A percentile compares a stretch with the other conserved stretches of the same genome.
These are phyloP conservation scores for Papilio dardanus DNA, from an alignment of 1,140 invertebrate species.

Conservation along the genomic window DNA sequence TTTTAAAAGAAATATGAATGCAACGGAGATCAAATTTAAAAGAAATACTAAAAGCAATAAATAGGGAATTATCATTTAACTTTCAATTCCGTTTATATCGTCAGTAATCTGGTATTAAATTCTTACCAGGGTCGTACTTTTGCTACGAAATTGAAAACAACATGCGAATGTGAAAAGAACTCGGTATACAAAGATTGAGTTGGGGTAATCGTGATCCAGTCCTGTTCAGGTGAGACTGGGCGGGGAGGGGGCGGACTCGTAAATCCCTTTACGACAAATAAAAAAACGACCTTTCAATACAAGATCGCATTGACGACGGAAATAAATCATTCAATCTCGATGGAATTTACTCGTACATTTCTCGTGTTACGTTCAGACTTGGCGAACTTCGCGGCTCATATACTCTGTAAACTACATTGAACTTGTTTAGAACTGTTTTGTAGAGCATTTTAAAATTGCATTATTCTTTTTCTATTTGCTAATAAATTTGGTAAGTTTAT, in stretches of 20 bases:
- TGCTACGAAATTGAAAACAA: conserved; percentile 18
- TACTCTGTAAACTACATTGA: conserved; percentile 26
- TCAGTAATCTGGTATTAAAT: conserved; percentile 15
- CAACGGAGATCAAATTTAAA: too few species aligned
- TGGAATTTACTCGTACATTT: conserved; percentile 32
- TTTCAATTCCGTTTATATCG: conserved; percentile 3
- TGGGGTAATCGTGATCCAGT: conserved; percentile 22
- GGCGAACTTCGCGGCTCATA: conserved; percentile 13
- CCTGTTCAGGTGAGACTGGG: conserved; percentile 16
- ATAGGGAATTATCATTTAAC: neutral
- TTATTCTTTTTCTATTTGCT: conserved; percentile 15
- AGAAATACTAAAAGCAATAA: neutral
- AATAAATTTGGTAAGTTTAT: conserved; percentile 29
- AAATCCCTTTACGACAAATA: conserved; percentile 36
- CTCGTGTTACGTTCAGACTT: conserved; percentile 23
- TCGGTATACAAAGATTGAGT: conserved; percentile 27
- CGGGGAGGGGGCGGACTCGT: conserved; percentile 22
- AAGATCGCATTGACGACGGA: conserved; percentile 31
- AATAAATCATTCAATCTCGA: conserved; percentile 36
- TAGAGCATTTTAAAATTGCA: conserved; percentile 21
- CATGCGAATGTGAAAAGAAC: conserved; percentile 26
- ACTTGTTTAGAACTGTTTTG: conserved; percentile 12
- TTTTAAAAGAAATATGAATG: too few species aligned
- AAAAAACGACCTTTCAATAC: conserved; percentile 35
- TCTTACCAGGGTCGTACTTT: conserved; percentile 10